Conservation (phyloP, 1,140 invertebrate species). For the Phymastichus coffea region DNA sequence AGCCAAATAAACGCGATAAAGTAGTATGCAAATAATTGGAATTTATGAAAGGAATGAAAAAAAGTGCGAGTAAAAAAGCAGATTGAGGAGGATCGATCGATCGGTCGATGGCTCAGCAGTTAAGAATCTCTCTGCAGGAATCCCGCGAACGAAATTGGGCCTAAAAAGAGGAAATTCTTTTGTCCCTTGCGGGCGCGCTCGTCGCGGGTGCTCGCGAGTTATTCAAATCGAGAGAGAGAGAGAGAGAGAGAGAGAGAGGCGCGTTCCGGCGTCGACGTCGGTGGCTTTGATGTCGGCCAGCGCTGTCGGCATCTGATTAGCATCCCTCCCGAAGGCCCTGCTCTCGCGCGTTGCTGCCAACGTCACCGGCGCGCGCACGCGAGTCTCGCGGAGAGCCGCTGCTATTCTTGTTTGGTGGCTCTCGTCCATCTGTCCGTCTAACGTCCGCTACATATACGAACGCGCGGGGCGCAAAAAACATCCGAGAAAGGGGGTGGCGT, state of each 20-base stretch:
- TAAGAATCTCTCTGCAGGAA: not conserved
- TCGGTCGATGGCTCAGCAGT: not conserved
- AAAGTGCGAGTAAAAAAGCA: too few relatives aligned
- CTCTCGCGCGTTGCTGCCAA: too few relatives aligned
- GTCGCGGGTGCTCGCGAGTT: not conserved
- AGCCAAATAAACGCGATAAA: too few relatives aligned
- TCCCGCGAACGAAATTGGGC: not conserved
- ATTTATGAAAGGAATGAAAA: too few relatives aligned
- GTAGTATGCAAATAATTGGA: too few relatives aligned
- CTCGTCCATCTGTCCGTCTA: slow-evolving; percentile 39
- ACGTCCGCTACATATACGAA: too few relatives aligned
- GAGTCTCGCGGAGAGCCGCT: slow-evolving; percentile 32
- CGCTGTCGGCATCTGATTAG: slow-evolving; percentile 57
- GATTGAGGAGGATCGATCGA: slow-evolving; percentile 18
- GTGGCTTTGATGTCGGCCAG: slow-evolving; percentile 54
- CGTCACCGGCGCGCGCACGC: slow-evolving; percentile 19
- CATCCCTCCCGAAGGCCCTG: slow-evolving; percentile 44
- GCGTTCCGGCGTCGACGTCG: slow-evolving; percentile 17
- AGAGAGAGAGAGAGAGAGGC: slow-evolving; percentile 32
- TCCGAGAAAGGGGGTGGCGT: too few relatives aligned
- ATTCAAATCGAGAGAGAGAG: slow-evolving; percentile 51
- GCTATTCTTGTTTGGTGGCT: slow-evolving; percentile 32
- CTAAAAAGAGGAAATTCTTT: slow-evolving; percentile 23
- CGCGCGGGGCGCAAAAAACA: slow-evolving; percentile 5
- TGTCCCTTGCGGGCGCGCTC: slow-evolving; percentile 24